Evolutionary conservation across 1,140 invertebrate species (phyloP).

Genomic region (Cydia strobilella): DNA sequence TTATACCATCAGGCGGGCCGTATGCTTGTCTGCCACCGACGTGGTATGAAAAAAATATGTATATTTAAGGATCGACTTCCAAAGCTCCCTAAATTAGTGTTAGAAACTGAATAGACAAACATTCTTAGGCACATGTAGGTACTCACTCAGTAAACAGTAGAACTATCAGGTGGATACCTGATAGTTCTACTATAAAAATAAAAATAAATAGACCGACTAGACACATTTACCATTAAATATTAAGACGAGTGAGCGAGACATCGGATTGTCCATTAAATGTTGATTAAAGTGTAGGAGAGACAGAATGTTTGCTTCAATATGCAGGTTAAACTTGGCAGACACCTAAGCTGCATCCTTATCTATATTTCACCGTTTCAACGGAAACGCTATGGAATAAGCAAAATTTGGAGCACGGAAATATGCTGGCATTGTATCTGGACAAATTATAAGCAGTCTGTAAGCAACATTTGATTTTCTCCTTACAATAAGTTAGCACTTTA

Average conservation of each 20-base stretch:
- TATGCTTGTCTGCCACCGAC: too few relatives aligned
- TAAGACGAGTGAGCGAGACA: constrained; percentile 1
- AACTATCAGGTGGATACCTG: constrained; percentile 36
- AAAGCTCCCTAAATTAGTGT: too few relatives aligned
- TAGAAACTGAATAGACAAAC: too few relatives aligned
- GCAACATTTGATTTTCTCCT: neutral
- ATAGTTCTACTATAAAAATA: constrained; percentile 18
- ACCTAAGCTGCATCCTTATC: constrained; percentile 28
- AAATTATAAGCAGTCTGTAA: constrained; percentile 4
- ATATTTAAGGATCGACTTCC: too few relatives aligned
- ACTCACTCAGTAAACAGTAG: neutral
- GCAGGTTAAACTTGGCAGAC: constrained; percentile 39
- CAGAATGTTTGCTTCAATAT: constrained; percentile 35
- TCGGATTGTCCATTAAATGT: neutral
- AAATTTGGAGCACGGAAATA: neutral
- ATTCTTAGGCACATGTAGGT: too few relatives aligned
- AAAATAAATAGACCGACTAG: constrained; percentile 35
- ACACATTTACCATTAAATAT: constrained; percentile 47
- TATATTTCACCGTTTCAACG: constrained; percentile 15
- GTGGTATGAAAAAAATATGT: too few relatives aligned
- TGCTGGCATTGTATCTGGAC: constrained; percentile 8
- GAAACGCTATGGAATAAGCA: constrained; percentile 9
- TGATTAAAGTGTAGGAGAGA: constrained; percentile 31
- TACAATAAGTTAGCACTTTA: neutral
- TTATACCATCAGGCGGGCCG: too few relatives aligned